Conservation (phyloP, 1,140 invertebrate species). For the Drosophila seguyi region DNA sequence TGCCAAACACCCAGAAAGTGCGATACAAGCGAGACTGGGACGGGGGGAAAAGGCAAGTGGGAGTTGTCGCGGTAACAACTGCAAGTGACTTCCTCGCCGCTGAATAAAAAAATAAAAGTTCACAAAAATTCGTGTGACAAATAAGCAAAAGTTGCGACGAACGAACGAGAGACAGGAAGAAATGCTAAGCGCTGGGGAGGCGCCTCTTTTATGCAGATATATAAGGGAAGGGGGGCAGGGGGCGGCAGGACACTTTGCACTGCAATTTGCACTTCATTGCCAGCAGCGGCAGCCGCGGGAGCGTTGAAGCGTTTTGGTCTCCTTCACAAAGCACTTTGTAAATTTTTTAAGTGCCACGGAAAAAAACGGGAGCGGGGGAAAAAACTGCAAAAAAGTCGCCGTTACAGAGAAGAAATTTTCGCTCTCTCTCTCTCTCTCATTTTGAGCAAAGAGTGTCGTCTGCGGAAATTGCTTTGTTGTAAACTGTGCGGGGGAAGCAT, state of each 20-base stretch:
- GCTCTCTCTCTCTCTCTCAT: slow-evolving; percentile 1
- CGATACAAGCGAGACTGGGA: neutral
- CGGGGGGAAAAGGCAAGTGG: neutral
- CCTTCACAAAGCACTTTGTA: slow-evolving; percentile 78
- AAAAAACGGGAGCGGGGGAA: slow-evolving; percentile 26
- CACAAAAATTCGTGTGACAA: slow-evolving; percentile 67
- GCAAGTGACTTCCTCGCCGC: slow-evolving; percentile 66
- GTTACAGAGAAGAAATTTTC: slow-evolving; percentile 6
- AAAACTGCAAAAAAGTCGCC: slow-evolving; percentile 4
- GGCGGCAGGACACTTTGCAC: slow-evolving; percentile 67
- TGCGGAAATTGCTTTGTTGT: slow-evolving; percentile 66
- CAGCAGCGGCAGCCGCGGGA: slow-evolving; percentile 37
- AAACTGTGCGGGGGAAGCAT: slow-evolving; percentile 47
- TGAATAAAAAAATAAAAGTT: slow-evolving; percentile 46
- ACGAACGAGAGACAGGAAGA: slow-evolving; percentile 7
- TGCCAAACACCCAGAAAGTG: slow-evolving; percentile 54
- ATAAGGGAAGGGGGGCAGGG: neutral
- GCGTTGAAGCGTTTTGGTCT: slow-evolving; percentile 70
- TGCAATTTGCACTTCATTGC: slow-evolving; percentile 83
- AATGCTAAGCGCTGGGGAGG: neutral
- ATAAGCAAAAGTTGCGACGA: slow-evolving; percentile 74
- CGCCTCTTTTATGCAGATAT: neutral
- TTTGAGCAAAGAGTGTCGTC: slow-evolving; percentile 54
- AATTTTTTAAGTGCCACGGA: slow-evolving; percentile 81
- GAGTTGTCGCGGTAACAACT: slow-evolving; percentile 52